Conservation (phyloP, 2,797 vertebrate genomes). For the Gallinago stenura region DNA sequence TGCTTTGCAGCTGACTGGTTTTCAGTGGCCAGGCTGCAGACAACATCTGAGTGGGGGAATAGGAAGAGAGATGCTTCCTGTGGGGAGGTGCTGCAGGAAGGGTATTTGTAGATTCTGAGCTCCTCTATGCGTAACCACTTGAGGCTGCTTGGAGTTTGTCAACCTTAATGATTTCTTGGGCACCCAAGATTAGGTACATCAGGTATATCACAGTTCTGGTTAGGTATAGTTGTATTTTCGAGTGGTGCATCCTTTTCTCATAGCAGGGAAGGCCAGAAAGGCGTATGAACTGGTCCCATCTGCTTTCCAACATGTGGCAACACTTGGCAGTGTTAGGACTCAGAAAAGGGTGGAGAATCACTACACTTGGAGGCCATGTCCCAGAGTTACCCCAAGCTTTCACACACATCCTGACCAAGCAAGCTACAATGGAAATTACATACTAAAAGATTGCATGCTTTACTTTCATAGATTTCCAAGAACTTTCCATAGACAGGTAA, state of each 20-base stretch:
- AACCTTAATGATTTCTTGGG: background rate
- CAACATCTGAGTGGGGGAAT: background rate
- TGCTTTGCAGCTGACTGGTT: background rate
- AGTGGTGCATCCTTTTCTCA: background rate
- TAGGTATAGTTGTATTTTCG: background rate
- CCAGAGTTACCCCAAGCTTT: background rate
- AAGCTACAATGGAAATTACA: background rate
- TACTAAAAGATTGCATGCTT: background rate
- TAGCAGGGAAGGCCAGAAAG: background rate
- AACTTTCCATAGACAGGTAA: background rate
- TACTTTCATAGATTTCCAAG: background rate
- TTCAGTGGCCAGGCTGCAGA: background rate
- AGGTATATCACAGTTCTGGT: background rate
- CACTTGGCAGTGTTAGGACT: background rate
- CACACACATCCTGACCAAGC: background rate
- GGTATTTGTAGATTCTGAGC: background rate
- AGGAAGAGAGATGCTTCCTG: background rate
- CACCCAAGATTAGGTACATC: background rate
- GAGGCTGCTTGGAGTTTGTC: background rate
- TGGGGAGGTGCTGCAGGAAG: background rate
- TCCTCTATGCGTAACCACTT: background rate
- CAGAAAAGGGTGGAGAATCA: background rate
- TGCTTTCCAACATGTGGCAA: background rate
- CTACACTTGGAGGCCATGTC: background rate
- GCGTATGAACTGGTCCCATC: background rate